These are phyloP conservation scores for Drosophila kohkoa DNA, from an alignment of 1,140 invertebrate genomes.

Conservation along the genomic window DNA sequence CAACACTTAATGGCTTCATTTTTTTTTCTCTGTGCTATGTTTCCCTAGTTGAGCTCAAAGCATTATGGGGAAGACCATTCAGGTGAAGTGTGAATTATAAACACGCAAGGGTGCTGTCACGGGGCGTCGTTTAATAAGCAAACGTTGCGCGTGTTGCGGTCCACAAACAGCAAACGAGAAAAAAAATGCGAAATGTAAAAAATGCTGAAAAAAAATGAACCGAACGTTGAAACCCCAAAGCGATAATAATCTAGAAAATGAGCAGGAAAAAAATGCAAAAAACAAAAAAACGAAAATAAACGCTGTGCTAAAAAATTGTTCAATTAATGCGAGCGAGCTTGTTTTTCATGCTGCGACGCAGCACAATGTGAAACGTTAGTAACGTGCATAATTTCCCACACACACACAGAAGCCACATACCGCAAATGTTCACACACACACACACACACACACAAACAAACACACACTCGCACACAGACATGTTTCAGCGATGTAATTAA, in stretches of 20 bases:
- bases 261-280: conserved; percentile 53
- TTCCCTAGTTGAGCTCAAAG: background rate
- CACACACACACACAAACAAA: conserved; percentile 29
- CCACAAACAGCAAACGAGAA: conserved; percentile 2
- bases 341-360: conserved; percentile 24
- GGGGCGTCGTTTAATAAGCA: conserved; percentile 51
- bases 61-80: conserved; percentile 43
- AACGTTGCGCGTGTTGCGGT: conserved; percentile 35
- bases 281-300: conserved; percentile 47
- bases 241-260: conserved; percentile 72
- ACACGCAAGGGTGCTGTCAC: conserved; percentile 63
- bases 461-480: background rate
- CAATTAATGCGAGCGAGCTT: conserved; percentile 74
- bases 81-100: conserved; percentile 78
- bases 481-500: conserved; percentile 76
- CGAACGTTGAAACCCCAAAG: conserved; percentile 46
- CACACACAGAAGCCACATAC: conserved; percentile 47
- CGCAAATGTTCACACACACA: conserved; percentile 30
- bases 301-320: conserved; percentile 71
- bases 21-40: background rate
- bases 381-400: conserved; percentile 70
- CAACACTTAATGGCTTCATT: conserved; percentile 70
- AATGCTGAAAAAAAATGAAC: background rate
- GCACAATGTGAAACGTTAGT: conserved; percentile 60
- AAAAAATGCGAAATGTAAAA: background rate